phyloP scores from a whole-genome alignment of 2,888 invertebrate genomes.

The Eupithecia exiguata region DNA sequence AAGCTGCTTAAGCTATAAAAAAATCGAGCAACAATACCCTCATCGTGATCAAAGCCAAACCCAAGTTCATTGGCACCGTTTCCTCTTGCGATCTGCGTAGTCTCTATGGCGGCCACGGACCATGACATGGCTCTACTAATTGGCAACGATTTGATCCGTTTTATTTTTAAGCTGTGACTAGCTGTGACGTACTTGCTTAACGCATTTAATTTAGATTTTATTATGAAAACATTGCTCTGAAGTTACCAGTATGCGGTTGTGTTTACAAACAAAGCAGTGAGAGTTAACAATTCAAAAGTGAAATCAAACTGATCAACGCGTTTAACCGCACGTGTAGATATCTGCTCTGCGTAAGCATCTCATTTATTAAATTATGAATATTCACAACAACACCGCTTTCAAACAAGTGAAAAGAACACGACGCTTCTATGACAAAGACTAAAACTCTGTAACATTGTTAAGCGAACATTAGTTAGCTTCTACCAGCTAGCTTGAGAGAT shows the following conservation, averaged over 20 bases:
- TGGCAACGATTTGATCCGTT: slow-evolving; percentile 53
- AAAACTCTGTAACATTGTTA: background rate
- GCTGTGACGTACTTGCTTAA: background rate
- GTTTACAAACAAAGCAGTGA: slow-evolving; percentile 37
- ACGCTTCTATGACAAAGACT: background rate
- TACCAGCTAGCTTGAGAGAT: background rate
- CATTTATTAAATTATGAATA: background rate
- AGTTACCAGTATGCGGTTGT: slow-evolving; percentile 14
- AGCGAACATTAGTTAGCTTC: background rate
- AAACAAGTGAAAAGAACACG: background rate
- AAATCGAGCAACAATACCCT: slow-evolving; percentile 60
- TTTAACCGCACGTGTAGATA: slow-evolving; percentile 12
- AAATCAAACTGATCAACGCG: slow-evolving; percentile 29
- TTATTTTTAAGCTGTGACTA: slow-evolving; percentile 29
- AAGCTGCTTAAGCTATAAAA: slow-evolving; percentile 53
- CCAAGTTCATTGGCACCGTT: slow-evolving; percentile 78
- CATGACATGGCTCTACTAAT: slow-evolving; percentile 61
- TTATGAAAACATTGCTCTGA: slow-evolving; percentile 20
- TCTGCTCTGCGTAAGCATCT: slow-evolving; percentile 13
- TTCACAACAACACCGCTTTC: background rate
- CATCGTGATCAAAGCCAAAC: slow-evolving; percentile 62
- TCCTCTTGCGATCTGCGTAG: slow-evolving; percentile 56
- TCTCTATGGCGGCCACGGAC: slow-evolving; percentile 64
- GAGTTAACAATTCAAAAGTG: slow-evolving; percentile 31
- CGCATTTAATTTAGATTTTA: slow-evolving; percentile 25